Base-by-base conservation (phyloP, 2,113 vertebrate species). In the Circaetus gallicus region DNA sequence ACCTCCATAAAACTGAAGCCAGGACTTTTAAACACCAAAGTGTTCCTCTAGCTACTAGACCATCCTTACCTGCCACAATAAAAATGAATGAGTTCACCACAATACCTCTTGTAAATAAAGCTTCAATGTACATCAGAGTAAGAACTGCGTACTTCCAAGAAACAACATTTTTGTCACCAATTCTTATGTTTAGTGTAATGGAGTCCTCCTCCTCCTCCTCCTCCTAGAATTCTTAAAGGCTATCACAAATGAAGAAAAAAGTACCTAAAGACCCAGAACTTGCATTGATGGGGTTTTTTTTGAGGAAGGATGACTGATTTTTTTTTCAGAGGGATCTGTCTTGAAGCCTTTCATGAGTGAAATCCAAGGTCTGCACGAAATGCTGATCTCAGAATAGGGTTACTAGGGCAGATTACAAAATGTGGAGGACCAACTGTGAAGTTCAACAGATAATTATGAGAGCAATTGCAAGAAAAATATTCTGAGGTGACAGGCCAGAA, bases 261-360 rank as follows among this genome's bases (percentile, higher is more conserved):
- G 26, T 9, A 2, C 13, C 16, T 59, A 26, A 94, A 55, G 15
- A 28, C 36, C 3, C 36, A 76, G 14, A 79, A 69, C 7, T 22
- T 52, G 18, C 21, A 62, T 0, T 9, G 10, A 11, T 25, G 15
- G 7, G 16, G 5, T 0, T 17, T 40, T 59, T 61, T 63, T n/a
- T 26, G 4, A 43, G 36, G n/a, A 73, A 91, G 28, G 17, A 50
- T 34, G 7, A 38, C 10, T 56, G 20, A 28, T 56, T 49, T 36
- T 61, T 73, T 55, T 40, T 8, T 10, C 11, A 55, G 16, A 79
- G 16, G 17, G 3, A 53, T 73, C 40, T 47, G 10, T 55, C 61
- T 76, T 69, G 52, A 90, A 89, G 58, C 29, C 13, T 83, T 81
- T 73, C 8, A 67, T 4, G 9, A 83, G 8, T 21, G 7, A 77